phyloP scores from a whole-genome alignment of 2,113 vertebrate species.

The Rattus rattus region DNA sequence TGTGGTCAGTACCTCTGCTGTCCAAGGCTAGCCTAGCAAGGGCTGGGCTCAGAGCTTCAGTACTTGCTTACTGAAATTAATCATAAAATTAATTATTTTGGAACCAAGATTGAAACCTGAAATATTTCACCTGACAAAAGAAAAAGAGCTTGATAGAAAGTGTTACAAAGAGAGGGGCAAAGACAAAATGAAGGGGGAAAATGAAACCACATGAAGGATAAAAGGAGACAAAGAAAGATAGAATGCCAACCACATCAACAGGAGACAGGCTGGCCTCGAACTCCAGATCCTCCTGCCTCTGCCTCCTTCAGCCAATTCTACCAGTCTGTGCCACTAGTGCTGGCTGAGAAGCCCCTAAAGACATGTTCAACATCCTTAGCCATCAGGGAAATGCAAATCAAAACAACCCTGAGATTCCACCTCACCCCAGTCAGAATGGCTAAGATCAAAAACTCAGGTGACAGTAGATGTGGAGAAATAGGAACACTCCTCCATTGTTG shows the following conservation, averaged over 20 bases:
- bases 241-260: background rate
- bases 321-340: too few species aligned
- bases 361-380: too few species aligned
- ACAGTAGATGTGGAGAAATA: too few species aligned
- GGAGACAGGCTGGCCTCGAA: background rate
- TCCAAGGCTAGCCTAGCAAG: background rate
- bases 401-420: too few species aligned
- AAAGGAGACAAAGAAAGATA: fast-evolving
- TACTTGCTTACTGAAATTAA: background rate
- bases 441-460: too few species aligned
- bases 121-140: background rate
- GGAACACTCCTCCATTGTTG: too few species aligned
- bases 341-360: too few species aligned
- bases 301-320: too few species aligned
- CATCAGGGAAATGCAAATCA: too few species aligned
- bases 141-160: background rate
- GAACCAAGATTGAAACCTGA: background rate
- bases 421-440: too few species aligned
- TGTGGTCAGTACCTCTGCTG: background rate
- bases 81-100: background rate
- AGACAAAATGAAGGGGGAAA: background rate
- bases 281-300: too few species aligned
- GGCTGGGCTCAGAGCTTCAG: background rate
- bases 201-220: background rate
- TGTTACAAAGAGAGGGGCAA: background rate